Conservation (phyloP, 1,140 invertebrate genomes). For the Limonius californicus region DNA sequence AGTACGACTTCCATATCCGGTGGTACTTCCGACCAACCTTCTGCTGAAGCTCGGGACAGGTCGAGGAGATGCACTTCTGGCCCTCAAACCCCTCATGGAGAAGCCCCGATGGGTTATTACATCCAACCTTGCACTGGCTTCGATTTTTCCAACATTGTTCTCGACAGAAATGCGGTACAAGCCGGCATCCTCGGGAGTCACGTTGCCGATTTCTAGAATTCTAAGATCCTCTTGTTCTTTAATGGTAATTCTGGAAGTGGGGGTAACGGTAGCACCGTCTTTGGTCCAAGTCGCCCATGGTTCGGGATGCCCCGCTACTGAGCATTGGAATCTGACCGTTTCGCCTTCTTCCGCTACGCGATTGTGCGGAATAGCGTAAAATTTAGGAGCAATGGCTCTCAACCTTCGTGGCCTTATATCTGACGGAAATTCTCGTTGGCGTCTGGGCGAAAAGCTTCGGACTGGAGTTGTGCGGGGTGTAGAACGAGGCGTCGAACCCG, state of each 20-base stretch:
- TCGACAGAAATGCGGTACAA: conserved; percentile 76
- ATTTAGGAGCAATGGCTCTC: conserved; percentile 63
- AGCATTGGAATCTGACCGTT: conserved; percentile 73
- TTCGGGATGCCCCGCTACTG: conserved; percentile 69
- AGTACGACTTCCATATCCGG: conserved; percentile 53
- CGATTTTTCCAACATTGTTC: conserved; percentile 76
- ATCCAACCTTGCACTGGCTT: conserved; percentile 75
- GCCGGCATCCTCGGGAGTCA: conserved; percentile 73
- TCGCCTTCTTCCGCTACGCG: conserved; percentile 79
- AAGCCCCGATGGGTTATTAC: conserved; percentile 60
- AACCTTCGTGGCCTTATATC: neutral
- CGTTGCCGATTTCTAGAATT: conserved; percentile 73
- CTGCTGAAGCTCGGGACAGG: conserved; percentile 38
- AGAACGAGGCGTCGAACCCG: conserved; percentile 66
- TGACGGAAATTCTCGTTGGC: conserved; percentile 18
- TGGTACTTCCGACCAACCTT: conserved; percentile 46
- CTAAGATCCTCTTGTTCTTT: conserved; percentile 72
- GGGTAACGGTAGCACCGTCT: conserved; percentile 62
- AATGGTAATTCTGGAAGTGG: conserved; percentile 61
- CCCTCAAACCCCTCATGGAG: conserved; percentile 45
- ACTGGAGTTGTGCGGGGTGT: conserved; percentile 68
- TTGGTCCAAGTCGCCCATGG: conserved; percentile 82
- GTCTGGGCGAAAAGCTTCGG: conserved; percentile 60
- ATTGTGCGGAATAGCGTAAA: conserved; percentile 84
- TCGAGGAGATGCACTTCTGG: conserved; percentile 47